phyloP scores from a whole-genome alignment of 2,797 vertebrate genomes.

The Chelidonichthys spinosus region DNA sequence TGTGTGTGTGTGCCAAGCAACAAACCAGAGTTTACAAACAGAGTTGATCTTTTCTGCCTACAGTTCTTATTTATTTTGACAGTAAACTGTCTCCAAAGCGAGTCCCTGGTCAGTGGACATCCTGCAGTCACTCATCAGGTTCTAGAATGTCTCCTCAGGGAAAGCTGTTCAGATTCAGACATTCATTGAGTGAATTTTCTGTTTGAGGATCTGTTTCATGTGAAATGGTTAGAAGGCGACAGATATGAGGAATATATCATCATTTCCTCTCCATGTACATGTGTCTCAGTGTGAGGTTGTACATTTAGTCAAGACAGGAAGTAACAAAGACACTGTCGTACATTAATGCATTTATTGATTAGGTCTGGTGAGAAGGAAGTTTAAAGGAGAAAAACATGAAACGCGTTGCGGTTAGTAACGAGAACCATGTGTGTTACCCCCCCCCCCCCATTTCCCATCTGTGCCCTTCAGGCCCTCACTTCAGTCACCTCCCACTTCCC shows the following conservation, averaged over 20 bases:
- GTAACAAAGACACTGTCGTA: not conserved
- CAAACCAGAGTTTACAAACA: conserved; percentile 10
- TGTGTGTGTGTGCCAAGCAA: not conserved
- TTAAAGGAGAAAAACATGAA: conserved; percentile 51
- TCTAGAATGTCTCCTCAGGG: conserved; percentile 21
- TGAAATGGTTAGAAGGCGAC: conserved; percentile 14
- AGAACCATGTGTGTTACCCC: conserved; percentile 78
- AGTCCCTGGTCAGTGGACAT: conserved; percentile 17
- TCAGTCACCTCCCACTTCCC: conserved; percentile 82
- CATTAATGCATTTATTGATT: not conserved
- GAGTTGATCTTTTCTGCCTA: not conserved
- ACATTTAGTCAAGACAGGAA: conserved; percentile 32
- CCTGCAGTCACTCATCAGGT: conserved; percentile 18
- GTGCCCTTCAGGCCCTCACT: conserved; percentile 79
- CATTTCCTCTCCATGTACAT: not conserved
- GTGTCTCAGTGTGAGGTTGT: conserved; percentile 19
- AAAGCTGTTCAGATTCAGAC: conserved; percentile 19
- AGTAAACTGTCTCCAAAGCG: conserved; percentile 1
- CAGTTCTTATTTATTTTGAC: conserved; percentile 8
- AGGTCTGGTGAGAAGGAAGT: conserved; percentile 6
- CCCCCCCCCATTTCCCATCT: conserved; percentile 78
- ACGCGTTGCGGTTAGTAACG: conserved; percentile 68
- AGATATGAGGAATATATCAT: conserved; percentile 10
- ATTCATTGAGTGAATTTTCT: conserved; percentile 25
- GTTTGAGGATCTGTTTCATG: conserved; percentile 22